These are phyloP conservation scores for Trichechus manatus DNA, from an alignment of 2,113 vertebrate species.

Conservation along the genomic window DNA sequence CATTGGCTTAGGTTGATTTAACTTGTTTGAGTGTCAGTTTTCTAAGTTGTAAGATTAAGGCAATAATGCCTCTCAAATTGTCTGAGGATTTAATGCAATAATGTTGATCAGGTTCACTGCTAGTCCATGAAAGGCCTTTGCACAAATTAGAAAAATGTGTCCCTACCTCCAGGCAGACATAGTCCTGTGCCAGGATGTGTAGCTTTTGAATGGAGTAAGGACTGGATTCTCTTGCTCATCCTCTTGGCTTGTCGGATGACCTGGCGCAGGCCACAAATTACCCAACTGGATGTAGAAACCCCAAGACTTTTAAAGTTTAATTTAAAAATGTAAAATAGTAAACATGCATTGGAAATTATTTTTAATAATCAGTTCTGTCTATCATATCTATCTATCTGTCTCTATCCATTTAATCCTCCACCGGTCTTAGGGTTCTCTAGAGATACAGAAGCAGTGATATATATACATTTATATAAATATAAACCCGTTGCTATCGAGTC, in stretches of 20 bases:
- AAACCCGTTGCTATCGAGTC: too few species aligned
- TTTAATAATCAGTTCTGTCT: neutral
- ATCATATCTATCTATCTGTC: neutral
- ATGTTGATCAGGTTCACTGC: neutral
- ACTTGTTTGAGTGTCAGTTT: neutral
- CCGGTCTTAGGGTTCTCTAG: neutral
- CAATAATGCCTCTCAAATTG: neutral
- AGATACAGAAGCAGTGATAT: neutral
- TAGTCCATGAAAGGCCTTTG: neutral
- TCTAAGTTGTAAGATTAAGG: neutral
- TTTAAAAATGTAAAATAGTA: constrained; percentile 32
- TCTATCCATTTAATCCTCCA: neutral
- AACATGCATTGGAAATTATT: neutral
- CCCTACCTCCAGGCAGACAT: neutral
- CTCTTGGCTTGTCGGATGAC: neutral
- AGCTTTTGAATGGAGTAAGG: neutral
- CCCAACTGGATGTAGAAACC: neutral
- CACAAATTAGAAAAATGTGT: neutral
- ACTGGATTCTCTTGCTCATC: neutral
- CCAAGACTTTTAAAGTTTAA: neutral
- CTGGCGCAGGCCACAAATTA: neutral
- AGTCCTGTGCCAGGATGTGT: neutral
- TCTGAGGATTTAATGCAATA: neutral
- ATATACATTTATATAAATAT: too few species aligned
- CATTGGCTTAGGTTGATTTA: neutral